Evolutionary conservation across 1,140 invertebrate genomes (phyloP).

Genomic region (Ceratina calcarata): DNA sequence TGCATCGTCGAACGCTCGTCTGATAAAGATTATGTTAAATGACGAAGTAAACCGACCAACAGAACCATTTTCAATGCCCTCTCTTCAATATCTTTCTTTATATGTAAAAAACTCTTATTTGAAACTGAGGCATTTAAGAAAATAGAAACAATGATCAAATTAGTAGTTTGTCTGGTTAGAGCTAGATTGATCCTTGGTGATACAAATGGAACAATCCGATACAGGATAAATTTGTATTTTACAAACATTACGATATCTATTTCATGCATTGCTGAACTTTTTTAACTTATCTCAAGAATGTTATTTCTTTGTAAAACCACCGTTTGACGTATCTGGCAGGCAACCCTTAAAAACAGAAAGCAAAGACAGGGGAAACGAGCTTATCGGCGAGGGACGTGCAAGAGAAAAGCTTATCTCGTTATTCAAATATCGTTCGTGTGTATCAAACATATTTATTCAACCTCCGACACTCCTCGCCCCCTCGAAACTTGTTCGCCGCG

Average conservation of each 20-base stretch:
- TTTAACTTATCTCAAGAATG: neutral
- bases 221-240: neutral
- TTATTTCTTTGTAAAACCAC: neutral
- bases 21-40: conserved; percentile 24
- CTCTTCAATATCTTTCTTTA: neutral
- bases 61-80: neutral
- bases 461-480: neutral
- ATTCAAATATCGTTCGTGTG: conserved; percentile 59
- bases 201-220: neutral
- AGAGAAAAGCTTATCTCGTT: conserved; percentile 50
- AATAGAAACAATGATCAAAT: too few relatives aligned
- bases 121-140: too few relatives aligned
- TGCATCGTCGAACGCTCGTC: neutral
- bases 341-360: conserved; percentile 11
- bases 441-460: conserved; percentile 56
- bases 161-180: too few relatives aligned
- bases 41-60: conserved; percentile 14
- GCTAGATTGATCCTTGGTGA: too few relatives aligned
- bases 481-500: too few relatives aligned
- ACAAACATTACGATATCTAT: too few relatives aligned
- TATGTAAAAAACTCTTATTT: too few relatives aligned
- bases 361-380: conserved; percentile 20
- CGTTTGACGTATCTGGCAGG: neutral
- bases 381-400: conserved; percentile 39
- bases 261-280: too few relatives aligned